These are phyloP conservation scores for Clusia tigrina DNA, from an alignment of 2,888 invertebrate genomes.

Conservation along the genomic window DNA sequence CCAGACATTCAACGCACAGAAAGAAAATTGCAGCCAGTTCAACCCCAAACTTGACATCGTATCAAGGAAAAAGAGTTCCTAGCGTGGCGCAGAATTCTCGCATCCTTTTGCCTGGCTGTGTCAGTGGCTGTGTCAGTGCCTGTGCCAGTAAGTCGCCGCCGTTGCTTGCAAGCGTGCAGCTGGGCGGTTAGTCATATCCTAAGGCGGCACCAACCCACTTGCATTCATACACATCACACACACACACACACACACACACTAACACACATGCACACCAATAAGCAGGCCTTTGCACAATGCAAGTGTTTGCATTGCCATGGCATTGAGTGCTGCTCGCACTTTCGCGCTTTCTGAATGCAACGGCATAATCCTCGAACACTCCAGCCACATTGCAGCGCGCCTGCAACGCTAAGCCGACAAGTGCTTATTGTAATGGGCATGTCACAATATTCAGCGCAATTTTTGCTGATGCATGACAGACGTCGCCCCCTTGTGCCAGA, in stretches of 20 bases:
- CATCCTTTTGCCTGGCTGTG: no score
- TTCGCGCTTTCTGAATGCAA: background rate
- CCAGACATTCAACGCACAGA: no score
- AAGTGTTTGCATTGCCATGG: background rate
- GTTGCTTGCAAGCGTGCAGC: no score
- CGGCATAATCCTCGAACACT: no score
- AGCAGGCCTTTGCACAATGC: no score
- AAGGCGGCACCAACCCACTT: no score
- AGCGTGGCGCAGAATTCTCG: no score
- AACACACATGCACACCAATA: background rate
- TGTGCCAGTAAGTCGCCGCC: no score
- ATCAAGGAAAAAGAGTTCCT: background rate
- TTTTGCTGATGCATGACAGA: background rate
- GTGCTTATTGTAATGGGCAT: background rate
- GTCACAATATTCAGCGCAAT: background rate
- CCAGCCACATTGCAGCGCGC: no score
- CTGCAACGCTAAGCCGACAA: no score
- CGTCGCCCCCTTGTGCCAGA: background rate
- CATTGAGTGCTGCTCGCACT: background rate
- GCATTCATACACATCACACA: background rate
- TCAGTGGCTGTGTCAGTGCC: no score
- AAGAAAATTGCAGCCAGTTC: background rate
- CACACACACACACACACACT: background rate
- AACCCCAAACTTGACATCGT: background rate
- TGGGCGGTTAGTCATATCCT: no score